Percentiles rank a stretch among this genome's conserved stretches.
Evolutionary conservation across 2,888 invertebrate genomes (phyloP).

Genomic region (Operophtera brumata): DNA sequence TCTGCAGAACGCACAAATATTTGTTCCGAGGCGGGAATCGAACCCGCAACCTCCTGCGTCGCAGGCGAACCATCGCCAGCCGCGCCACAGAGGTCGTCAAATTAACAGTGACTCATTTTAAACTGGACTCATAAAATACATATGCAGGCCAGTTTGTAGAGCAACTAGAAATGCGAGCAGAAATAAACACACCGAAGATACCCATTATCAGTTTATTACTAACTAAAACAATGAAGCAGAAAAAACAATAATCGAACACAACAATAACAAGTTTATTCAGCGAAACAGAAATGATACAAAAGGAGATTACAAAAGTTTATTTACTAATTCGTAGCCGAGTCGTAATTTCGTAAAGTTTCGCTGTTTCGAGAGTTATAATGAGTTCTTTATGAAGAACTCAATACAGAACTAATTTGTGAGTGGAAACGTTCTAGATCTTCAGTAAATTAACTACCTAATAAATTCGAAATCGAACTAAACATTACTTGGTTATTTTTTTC

Average conservation of each 20-base stretch:
- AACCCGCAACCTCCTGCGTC: too few species aligned
- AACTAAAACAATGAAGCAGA: not conserved
- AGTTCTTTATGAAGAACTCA: slow-evolving; percentile 26
- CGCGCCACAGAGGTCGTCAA: too few species aligned
- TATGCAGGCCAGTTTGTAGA: not conserved
- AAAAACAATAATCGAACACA: slow-evolving; percentile 6
- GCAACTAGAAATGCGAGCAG: not conserved
- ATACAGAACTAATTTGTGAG: slow-evolving; percentile 26
- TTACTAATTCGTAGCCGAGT: slow-evolving; percentile 21
- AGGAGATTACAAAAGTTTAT: slow-evolving; percentile 15
- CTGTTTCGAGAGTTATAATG: slow-evolving; percentile 32
- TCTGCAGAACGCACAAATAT: too few species aligned
- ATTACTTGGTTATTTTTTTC: not conserved
- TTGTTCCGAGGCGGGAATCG: too few species aligned
- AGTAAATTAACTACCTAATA: slow-evolving; percentile 1
- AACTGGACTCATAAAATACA: not conserved
- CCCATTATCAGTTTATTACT: not conserved
- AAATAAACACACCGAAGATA: not conserved
- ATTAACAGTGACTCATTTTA: slow-evolving; percentile 11
- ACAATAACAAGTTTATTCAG: slow-evolving; percentile 11
- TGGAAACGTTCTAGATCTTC: slow-evolving; percentile 21
- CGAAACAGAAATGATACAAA: slow-evolving; percentile 18
- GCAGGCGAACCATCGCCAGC: too few species aligned
- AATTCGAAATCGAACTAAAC: not conserved
- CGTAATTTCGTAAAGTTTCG: slow-evolving; percentile 30